A percentile compares a stretch with the other conserved stretches of the same genome.
These are phyloP conservation scores for Odontamblyopus rebecca DNA, from an alignment of 2,797 vertebrate genomes.

Conservation along the genomic window DNA sequence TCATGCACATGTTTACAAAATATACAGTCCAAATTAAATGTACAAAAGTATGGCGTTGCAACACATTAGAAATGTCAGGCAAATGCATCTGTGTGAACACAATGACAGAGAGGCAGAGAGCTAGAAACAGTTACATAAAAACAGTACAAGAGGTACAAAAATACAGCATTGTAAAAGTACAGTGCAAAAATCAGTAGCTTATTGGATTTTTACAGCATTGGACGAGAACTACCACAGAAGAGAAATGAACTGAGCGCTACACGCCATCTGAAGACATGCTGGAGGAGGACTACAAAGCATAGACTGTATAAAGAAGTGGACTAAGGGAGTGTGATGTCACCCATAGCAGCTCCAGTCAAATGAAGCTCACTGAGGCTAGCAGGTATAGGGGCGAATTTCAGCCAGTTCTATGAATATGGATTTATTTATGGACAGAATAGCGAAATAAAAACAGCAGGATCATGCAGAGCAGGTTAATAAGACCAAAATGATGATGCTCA, in stretches of 20 bases:
- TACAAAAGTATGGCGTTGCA: slow-evolving; percentile 76
- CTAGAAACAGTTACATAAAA: slow-evolving; percentile 71
- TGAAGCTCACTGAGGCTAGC: too few species aligned
- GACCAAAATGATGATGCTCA: too few species aligned
- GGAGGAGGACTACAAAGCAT: slow-evolving; percentile 41
- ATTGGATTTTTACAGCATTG: slow-evolving; percentile 61
- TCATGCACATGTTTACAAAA: slow-evolving; percentile 88
- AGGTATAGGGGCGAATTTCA: too few species aligned
- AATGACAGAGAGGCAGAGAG: slow-evolving; percentile 69
- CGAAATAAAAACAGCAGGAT: too few species aligned
- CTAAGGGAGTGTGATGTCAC: too few species aligned
- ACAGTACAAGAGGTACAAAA: slow-evolving; percentile 71
- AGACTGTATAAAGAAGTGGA: too few species aligned
- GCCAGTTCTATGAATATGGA: too few species aligned
- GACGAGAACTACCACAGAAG: slow-evolving; percentile 58
- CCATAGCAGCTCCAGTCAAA: too few species aligned
- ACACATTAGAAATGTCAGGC: slow-evolving; percentile 73
- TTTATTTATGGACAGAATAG: too few species aligned
- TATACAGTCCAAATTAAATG: slow-evolving; percentile 81
- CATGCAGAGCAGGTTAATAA: too few species aligned
- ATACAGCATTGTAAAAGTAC: slow-evolving; percentile 68
- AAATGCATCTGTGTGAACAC: slow-evolving; percentile 78
- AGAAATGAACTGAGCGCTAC: slow-evolving; percentile 76
- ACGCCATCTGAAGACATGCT: slow-evolving; percentile 85
- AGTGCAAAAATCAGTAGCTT: slow-evolving; percentile 67